Evolutionary conservation across 2,113 vertebrate species (phyloP), one percentile per base, ranked within the genome.

Genomic region (Phocoena sinus): DNA sequence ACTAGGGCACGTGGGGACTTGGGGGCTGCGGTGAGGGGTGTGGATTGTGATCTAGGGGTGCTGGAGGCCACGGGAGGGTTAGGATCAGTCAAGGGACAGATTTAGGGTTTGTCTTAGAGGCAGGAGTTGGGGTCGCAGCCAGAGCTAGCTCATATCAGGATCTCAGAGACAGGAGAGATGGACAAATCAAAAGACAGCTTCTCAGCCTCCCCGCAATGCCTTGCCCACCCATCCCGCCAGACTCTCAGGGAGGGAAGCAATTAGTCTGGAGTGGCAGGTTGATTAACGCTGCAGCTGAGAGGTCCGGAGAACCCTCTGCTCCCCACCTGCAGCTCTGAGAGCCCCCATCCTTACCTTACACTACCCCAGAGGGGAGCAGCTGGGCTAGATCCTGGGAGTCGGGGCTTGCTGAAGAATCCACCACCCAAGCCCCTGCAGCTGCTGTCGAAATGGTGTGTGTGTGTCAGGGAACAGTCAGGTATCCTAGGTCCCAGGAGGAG

Each of bases 151-250:
- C 13, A 26, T 58, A 33, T 13, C 4, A 6, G 36, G 56, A 53
- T 67, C 58, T 81, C 5, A 2, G 36, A 62, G 68, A 89, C 26
- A 11, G n/a, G 31, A 2, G 8, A 71, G 50, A 68, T 20, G 47
- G 31, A 33, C 18, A 38, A 67, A 65, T 44, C 53, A 14, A 12
- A 68, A 58, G 53, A 56, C 33, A 38, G 77, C 53, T 58, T 58
- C 53, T 5, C 53, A 80, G 53, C 53, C 7, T 86, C 70, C 36
- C n/a, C 3, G 4, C 20, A 8, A 21, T 31, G 17, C 56, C 41
- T 68, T 50, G 28, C n/a, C 20, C 21, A 21, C 18, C 76, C 3
- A 0, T 14, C 2, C 14, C 0, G 0, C 68, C 25, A 65, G 31
- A 58, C 33, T 73, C 21, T 89, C 81, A 25, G 7, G 15, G 38